phyloP scores from a whole-genome alignment of 2,888 invertebrate genomes.

The Drosophila barbarae region DNA sequence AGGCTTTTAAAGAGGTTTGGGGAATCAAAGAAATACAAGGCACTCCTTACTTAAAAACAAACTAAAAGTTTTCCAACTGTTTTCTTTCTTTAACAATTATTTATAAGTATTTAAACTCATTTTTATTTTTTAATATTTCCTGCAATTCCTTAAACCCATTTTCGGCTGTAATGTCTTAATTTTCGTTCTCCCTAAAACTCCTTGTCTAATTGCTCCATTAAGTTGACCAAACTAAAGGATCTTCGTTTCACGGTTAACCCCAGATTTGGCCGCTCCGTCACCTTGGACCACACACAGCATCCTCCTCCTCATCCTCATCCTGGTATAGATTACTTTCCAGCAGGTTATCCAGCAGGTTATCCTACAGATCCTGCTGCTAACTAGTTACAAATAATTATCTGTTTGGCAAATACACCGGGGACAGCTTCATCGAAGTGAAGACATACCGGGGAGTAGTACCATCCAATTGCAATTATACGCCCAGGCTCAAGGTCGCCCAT shows the following conservation, averaged over 20 bases:
- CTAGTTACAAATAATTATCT: slow-evolving; percentile 57
- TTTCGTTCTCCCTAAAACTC: not conserved
- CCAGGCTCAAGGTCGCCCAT: slow-evolving; percentile 26
- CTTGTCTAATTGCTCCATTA: slow-evolving; percentile 36
- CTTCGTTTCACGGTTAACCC: slow-evolving; percentile 58
- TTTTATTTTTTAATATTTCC: too few species aligned
- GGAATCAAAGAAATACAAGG: not conserved
- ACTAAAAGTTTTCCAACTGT: not conserved
- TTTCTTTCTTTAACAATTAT: too few species aligned
- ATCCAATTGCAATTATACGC: slow-evolving; percentile 67
- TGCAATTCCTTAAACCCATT: not conserved
- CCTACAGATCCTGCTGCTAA: slow-evolving; percentile 54
- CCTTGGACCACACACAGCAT: slow-evolving; percentile 40
- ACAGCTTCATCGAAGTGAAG: slow-evolving; percentile 46
- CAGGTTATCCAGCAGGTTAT: slow-evolving; percentile 14
- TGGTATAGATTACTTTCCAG: not conserved
- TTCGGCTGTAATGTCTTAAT: slow-evolving; percentile 13
- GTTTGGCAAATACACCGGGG: slow-evolving; percentile 39
- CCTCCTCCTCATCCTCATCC: not conserved
- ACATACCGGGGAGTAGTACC: not conserved
- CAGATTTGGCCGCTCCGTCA: slow-evolving; percentile 53
- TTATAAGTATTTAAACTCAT: not conserved
- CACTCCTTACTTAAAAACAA: not conserved
- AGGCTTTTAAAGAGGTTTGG: slow-evolving; percentile 1
- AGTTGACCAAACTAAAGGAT: slow-evolving; percentile 44